A percentile compares a stretch with the other conserved stretches of the same genome.
phyloP scores from a whole-genome alignment of 1,140 invertebrate species.

The Anoplophora glabripennis region DNA sequence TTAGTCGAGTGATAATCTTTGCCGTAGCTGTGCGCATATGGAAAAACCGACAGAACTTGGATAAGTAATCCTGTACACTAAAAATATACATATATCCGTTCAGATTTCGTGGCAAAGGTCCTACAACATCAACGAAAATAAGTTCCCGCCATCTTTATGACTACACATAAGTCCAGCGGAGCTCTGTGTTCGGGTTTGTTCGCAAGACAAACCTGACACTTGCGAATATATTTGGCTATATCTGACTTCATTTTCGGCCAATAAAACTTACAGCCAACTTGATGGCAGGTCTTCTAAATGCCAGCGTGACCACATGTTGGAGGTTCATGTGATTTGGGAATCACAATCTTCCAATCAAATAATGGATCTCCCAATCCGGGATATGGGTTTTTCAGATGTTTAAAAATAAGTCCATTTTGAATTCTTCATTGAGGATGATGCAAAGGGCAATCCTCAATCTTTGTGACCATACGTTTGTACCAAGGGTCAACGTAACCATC shows the following conservation, averaged over 20 bases:
- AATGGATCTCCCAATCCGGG: too few relatives aligned
- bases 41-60: conserved; percentile 34
- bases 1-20: too few relatives aligned
- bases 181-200: conserved; percentile 33
- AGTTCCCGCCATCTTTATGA: conserved; percentile 12
- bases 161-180: conserved; percentile 36
- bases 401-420: too few relatives aligned
- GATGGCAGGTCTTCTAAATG: conserved; percentile 34
- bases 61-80: conserved; percentile 44
- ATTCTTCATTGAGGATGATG: too few relatives aligned
- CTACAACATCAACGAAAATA: conserved; percentile 11
- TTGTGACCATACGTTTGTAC: too few relatives aligned
- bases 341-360: too few relatives aligned
- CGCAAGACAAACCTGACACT: conserved; percentile 35
- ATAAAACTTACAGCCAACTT: conserved; percentile 29
- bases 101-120: conserved; percentile 33
- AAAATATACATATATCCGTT: conserved; percentile 39
- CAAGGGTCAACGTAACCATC: too few relatives aligned
- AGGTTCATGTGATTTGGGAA: too few relatives aligned
- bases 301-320: conserved; percentile 31
- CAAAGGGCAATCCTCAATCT: too few relatives aligned
- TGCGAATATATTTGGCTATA: conserved; percentile 27
- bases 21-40: too few relatives aligned
- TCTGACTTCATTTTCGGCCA: too few relatives aligned
- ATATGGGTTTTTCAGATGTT: too few relatives aligned